Evolutionary conservation across 2,888 invertebrate genomes (phyloP).

Genomic region (Watsonalla cultraria): DNA sequence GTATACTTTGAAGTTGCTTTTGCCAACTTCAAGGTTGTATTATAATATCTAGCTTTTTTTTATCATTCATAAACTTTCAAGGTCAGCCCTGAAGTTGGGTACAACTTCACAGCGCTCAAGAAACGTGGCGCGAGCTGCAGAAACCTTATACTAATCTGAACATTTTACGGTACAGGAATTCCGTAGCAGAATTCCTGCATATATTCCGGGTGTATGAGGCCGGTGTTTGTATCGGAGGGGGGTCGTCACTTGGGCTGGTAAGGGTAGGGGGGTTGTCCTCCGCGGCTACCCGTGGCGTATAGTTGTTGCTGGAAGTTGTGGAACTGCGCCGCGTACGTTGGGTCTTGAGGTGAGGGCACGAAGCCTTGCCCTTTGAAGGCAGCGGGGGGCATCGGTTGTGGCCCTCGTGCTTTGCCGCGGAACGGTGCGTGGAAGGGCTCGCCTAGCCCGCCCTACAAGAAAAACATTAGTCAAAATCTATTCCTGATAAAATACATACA

Average conservation of each 20-base stretch:
- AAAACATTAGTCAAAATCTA: too few species aligned
- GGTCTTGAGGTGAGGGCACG: conserved; percentile 91
- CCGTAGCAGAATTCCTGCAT: neutral
- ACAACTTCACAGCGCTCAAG: too few species aligned
- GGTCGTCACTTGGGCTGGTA: conserved; percentile 72
- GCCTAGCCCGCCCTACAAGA: conserved; percentile 20
- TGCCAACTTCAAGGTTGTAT: too few species aligned
- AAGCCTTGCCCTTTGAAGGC: conserved; percentile 89
- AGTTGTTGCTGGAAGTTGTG: conserved; percentile 97
- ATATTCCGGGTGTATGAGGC: conserved; percentile 5
- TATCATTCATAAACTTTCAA: too few species aligned
- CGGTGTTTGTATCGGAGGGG: conserved; percentile 19
- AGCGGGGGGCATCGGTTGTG: conserved; percentile 85
- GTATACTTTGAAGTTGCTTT: too few species aligned
- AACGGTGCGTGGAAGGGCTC: conserved; percentile 52
- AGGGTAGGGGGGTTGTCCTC: conserved; percentile 66
- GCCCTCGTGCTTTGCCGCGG: conserved; percentile 67
- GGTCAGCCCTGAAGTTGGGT: too few species aligned
- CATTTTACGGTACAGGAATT: too few species aligned
- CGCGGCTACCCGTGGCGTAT: conserved; percentile 86
- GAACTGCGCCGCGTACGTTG: conserved; percentile 96
- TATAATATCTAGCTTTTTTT: too few species aligned
- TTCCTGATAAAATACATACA: too few species aligned
- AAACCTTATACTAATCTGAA: too few species aligned
- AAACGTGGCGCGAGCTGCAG: too few species aligned